Base-by-base conservation (phyloP, 2,888 invertebrate species). In the Apocheima hispidaria region DNA sequence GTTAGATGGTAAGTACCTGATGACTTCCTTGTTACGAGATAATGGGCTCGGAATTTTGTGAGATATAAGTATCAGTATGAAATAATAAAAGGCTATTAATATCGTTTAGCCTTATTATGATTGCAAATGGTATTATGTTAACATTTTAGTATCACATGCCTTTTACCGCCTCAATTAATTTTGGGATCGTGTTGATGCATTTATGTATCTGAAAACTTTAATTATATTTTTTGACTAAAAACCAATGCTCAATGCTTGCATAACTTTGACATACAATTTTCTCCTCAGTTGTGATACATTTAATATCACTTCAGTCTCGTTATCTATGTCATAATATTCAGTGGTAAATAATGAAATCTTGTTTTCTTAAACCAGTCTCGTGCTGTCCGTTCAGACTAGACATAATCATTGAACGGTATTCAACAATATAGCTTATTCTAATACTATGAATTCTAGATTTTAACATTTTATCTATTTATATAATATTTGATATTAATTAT, bases 1-100 rank as follows among this genome's bases (percentile, higher is more conserved):
- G 46, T 21, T 41, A 69, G 51, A 18, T 7, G 5, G 2, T 49
- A 12, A 10, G 9, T 21, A 16, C 12, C 28, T 30, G 10, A 18
- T 10, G 10, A 20, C 18, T 33, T 46, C 30, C 12, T 33, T 20
- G 18, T 7, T 23, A 23, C 6, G 23, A 43, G 14, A 9, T 20
- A 20, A 9, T 40, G 0, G 3, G 20, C 9, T 21, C 5, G 2
- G 5, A n/a, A 21, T 21, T 21, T 41, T 20, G 20, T 21, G 21
- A 21, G 12, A n/a, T n/a, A n/a, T n/a, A n/a, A n/a, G n/a, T n/a
- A n/a, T n/a, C n/a, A n/a, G n/a, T n/a, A n/a, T n/a, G n/a, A n/a
- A n/a, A n/a, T n/a, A n/a, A n/a, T n/a, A n/a, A n/a, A n/a, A n/a
- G n/a, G n/a, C n/a, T n/a, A n/a, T n/a, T n/a, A n/a, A n/a, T n/a